Evolutionary conservation across 2,113 vertebrate species (phyloP).

Genomic region (Trichomycterus rosablanca): DNA sequence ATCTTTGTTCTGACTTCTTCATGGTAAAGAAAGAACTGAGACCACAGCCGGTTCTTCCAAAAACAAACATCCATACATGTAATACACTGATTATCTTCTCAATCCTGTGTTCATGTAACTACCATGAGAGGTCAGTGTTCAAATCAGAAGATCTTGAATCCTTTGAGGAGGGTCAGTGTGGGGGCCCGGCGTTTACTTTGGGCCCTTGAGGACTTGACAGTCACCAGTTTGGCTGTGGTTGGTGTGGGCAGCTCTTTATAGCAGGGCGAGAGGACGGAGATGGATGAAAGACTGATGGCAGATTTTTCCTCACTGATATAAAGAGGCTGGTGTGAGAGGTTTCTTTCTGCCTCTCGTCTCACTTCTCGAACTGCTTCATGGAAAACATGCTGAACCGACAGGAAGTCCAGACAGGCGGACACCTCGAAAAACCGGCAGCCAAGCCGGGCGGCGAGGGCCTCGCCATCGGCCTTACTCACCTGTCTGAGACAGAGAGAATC

Average conservation of each 20-base stretch:
- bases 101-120: no score
- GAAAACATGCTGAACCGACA: conserved; percentile 75
- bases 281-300: conserved; percentile 50
- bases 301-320: conserved; percentile 75
- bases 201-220: conserved; percentile 83
- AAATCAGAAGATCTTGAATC: conserved; percentile 89
- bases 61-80: no score
- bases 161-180: conserved; percentile 83
- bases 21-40: no score
- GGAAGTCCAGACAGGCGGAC: conserved; percentile 80
- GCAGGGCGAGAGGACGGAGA: conserved; percentile 63
- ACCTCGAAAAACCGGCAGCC: conserved; percentile 80
- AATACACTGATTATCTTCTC: no score
- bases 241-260: conserved; percentile 83
- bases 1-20: no score
- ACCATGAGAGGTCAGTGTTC: conserved; percentile 22
- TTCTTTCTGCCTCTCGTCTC: conserved; percentile 58
- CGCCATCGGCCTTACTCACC: conserved; percentile 76
- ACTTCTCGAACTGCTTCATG: conserved; percentile 76
- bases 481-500: conserved; percentile 62
- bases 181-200: conserved; percentile 88
- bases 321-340: conserved; percentile 57
- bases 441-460: conserved; percentile 68
- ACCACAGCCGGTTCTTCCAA: no score
- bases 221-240: conserved; percentile 87